Conservation (phyloP, 2,888 invertebrate species). For the Xestia ashworthii region DNA sequence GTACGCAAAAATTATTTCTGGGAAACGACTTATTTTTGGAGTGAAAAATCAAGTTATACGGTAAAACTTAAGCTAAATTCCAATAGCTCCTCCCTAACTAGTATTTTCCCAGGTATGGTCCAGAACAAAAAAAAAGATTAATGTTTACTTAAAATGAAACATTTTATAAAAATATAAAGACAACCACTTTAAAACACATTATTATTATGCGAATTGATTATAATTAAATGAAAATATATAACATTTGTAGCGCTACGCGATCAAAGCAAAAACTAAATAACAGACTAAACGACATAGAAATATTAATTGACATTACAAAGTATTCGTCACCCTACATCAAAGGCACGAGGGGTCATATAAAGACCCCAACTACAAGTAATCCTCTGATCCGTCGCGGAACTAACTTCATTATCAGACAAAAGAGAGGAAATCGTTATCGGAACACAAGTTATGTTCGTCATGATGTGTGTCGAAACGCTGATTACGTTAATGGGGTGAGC, state of each 20-base stretch:
- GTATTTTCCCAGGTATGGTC: no score
- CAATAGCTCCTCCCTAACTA: no score
- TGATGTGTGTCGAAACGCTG: constrained; percentile 58
- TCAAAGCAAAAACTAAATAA: constrained; percentile 42
- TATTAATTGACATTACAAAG: constrained; percentile 49
- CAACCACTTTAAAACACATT: not conserved
- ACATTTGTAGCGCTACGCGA: not conserved
- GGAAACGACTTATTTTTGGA: no score
- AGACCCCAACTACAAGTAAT: constrained; percentile 56
- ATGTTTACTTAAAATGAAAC: not conserved
- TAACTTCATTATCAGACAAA: constrained; percentile 60
- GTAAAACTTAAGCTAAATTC: no score
- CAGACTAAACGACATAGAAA: constrained; percentile 7
- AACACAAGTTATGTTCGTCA: constrained; percentile 44
- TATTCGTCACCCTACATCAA: constrained; percentile 54
- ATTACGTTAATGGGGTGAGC: constrained; percentile 47
- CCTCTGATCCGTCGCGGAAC: constrained; percentile 54
- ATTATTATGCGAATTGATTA: not conserved
- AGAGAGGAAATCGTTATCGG: constrained; percentile 57
- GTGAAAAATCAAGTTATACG: no score
- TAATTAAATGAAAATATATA: rapidly evolving
- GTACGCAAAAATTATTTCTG: no score
- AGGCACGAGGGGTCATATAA: constrained; percentile 35
- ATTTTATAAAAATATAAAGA: not conserved
- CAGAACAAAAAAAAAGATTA: no score